Conservation (phyloP, 1,140 invertebrate species). For the Armadillidium nasatum region DNA sequence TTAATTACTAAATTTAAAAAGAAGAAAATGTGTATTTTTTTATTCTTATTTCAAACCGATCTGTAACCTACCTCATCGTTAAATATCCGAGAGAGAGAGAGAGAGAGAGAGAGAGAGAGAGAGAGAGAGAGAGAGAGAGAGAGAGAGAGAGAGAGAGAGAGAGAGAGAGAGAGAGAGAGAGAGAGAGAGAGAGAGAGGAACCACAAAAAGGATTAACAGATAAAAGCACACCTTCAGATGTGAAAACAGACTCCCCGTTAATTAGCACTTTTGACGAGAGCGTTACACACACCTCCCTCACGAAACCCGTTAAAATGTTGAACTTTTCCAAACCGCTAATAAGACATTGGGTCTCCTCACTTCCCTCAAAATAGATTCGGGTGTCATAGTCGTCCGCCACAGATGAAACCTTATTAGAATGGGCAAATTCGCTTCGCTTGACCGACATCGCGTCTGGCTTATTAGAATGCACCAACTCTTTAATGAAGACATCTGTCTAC, state of each 20-base stretch:
- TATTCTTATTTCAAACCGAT: no score
- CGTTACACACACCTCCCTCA: not conserved
- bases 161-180: no score
- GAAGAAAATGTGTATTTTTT: no score
- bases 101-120: no score
- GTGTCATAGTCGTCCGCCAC: no score
- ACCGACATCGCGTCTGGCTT: not conserved
- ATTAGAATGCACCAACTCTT: not conserved
- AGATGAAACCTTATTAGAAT: not conserved
- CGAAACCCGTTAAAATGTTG: not conserved
- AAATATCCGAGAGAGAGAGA: no score
- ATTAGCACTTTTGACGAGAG: not conserved
- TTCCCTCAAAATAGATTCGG: not conserved
- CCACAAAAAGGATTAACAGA: not conserved
- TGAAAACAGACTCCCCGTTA: conserved; percentile 9
- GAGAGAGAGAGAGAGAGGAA: no score
- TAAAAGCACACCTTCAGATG: conserved; percentile 7
- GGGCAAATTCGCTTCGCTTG: not conserved
- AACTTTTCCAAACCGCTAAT: no score
- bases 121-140: no score
- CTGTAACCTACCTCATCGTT: no score
- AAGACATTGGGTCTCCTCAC: not conserved
- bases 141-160: no score
- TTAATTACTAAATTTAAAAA: no score
- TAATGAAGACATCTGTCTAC: not conserved